Evolutionary conservation across 2,888 invertebrate species (phyloP).

Genomic region (Aphodius sticticus): DNA sequence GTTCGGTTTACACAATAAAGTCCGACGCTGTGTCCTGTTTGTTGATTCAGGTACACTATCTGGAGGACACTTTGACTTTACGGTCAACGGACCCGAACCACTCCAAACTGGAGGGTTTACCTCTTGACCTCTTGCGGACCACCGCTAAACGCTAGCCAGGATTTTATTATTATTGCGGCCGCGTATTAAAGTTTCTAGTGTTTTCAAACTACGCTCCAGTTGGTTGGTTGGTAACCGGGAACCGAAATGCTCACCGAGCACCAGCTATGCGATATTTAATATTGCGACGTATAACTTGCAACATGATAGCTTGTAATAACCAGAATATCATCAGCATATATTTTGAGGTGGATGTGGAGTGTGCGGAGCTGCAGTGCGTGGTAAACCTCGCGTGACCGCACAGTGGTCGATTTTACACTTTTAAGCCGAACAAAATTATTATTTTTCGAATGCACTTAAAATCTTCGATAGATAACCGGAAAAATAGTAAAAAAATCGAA

Average conservation of each 20-base stretch:
- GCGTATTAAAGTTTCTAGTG: slow-evolving; percentile 24
- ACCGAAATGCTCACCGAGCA: neutral
- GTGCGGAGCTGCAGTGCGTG: too few species aligned
- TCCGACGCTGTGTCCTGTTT: slow-evolving; percentile 15
- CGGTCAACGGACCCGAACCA: slow-evolving; percentile 19
- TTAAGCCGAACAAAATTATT: too few species aligned
- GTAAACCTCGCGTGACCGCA: neutral
- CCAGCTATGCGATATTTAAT: neutral
- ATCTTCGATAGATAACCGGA: too few species aligned
- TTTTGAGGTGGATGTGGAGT: too few species aligned
- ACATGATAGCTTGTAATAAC: neutral
- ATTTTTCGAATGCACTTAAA: too few species aligned
- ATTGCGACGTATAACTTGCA: neutral
- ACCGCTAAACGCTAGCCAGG: slow-evolving; percentile 15
- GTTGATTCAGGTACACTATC: slow-evolving; percentile 24
- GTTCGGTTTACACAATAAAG: slow-evolving; percentile 7
- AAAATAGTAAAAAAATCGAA: too few species aligned
- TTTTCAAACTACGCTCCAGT: slow-evolving; percentile 9
- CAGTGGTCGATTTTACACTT: too few species aligned
- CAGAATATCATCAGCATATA: neutral
- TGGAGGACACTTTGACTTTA: slow-evolving; percentile 25
- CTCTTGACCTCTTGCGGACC: slow-evolving; percentile 15
- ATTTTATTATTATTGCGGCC: slow-evolving; percentile 21
- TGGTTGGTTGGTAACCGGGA: neutral
- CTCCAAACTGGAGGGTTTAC: slow-evolving; percentile 16